Conservation (phyloP, 1,140 invertebrate species). For the Ips typographus region DNA sequence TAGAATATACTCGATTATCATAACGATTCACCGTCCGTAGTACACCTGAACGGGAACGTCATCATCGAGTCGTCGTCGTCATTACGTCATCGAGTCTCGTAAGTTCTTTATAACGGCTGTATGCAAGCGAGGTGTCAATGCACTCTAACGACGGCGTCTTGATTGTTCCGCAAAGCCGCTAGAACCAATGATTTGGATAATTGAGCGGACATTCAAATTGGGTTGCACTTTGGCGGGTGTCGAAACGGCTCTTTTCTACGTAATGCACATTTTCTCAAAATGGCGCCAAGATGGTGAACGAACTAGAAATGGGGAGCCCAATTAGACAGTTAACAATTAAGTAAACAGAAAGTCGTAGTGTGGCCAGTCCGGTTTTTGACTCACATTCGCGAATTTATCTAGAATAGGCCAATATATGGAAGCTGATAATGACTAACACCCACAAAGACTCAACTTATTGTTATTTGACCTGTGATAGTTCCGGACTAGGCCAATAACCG, state of each 20-base stretch:
- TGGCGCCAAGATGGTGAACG: no score
- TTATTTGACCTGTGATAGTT: no score
- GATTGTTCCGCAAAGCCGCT: constrained; percentile 1
- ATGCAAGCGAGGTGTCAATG: constrained; percentile 13
- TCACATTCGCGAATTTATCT: no score
- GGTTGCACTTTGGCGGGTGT: constrained; percentile 3
- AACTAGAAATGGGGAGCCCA: no score
- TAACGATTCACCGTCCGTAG: background rate
- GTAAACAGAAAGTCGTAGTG: no score
- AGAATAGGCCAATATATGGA: no score
- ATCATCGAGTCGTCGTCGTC: constrained; percentile 2
- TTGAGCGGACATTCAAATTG: constrained; percentile 8
- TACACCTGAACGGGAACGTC: constrained; percentile 7
- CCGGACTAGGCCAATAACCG: no score
- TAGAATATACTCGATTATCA: constrained; percentile 13
- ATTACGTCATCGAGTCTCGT: constrained; percentile 4
- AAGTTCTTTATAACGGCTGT: background rate
- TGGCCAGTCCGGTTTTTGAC: no score
- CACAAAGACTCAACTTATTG: no score
- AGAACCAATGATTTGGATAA: constrained; percentile 7
- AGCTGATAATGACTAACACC: no score
- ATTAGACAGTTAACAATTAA: no score
- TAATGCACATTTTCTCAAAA: no score
- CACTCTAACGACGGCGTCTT: background rate
- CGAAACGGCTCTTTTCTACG: constrained; percentile 10